These are phyloP conservation scores for Papilio xuthus DNA, from an alignment of 1,140 invertebrate genomes.

Conservation along the genomic window DNA sequence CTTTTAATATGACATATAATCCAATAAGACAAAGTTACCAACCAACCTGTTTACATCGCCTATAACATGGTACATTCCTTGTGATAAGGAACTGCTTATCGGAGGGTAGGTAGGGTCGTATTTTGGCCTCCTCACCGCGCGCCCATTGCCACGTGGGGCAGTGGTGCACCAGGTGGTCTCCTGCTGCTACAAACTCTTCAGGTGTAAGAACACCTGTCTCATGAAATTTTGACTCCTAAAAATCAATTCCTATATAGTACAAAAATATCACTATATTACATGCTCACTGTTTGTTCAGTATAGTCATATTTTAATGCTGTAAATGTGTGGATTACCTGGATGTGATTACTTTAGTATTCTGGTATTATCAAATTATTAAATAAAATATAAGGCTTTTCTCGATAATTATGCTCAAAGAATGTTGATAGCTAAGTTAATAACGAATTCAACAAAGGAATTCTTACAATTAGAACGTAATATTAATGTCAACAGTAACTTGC, in stretches of 20 bases:
- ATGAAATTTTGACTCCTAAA: slow-evolving; percentile 97
- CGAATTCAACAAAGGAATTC: neutral
- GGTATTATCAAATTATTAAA: no score
- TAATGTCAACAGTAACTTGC: neutral
- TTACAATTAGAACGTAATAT: neutral
- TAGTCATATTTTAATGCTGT: no score
- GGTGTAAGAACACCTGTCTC: slow-evolving; percentile 99
- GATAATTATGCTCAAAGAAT: no score
- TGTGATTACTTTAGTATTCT: no score
- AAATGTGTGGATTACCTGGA: no score
- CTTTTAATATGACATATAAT: no score
- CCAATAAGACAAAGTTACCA: no score
- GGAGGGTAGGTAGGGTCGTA: slow-evolving; percentile 93
- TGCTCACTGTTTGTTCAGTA: no score
- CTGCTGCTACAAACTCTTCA: slow-evolving; percentile 97
- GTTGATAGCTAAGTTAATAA: neutral
- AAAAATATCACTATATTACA: neutral
- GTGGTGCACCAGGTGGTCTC: slow-evolving; percentile 99
- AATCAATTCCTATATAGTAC: slow-evolving; percentile 4
- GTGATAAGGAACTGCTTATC: slow-evolving; percentile 99
- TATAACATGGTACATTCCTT: slow-evolving; percentile 96
- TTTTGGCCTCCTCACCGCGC: slow-evolving; percentile 92
- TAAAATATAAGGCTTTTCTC: no score
- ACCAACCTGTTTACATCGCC: slow-evolving; percentile 93
- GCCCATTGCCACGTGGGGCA: slow-evolving; percentile 99